Percentiles rank a stretch among this genome's conserved stretches.
phyloP scores from a whole-genome alignment of 2,888 invertebrate genomes.

The Trachelus iudaicus region DNA sequence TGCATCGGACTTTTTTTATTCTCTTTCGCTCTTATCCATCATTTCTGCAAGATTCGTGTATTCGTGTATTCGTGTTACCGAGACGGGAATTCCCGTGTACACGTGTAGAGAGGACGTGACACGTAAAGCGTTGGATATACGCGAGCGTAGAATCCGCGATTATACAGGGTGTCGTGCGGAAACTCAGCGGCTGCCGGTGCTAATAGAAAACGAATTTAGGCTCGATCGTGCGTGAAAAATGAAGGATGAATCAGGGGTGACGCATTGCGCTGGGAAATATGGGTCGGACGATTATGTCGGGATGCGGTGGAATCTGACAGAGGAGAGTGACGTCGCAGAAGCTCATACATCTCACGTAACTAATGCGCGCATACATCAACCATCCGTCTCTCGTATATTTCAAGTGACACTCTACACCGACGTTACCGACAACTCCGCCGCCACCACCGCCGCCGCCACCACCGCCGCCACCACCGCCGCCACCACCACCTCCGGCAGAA shows the following conservation, averaged over 20 bases:
- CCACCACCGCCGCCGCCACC: too few relatives aligned
- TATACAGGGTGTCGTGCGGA: too few relatives aligned
- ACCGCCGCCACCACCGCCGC: too few relatives aligned
- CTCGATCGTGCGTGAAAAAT: conserved; percentile 3
- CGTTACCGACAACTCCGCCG: neutral
- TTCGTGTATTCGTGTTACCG: too few relatives aligned
- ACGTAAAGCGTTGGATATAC: too few relatives aligned
- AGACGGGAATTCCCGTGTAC: too few relatives aligned
- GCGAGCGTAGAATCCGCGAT: too few relatives aligned
- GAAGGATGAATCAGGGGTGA: conserved; percentile 3
- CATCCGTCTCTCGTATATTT: conserved; percentile 3
- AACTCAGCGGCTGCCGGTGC: neutral
- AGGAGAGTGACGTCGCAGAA: conserved; percentile 43
- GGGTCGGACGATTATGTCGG: conserved; percentile 39
- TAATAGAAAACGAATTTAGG: conserved; percentile 6
- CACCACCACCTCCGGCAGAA: too few relatives aligned
- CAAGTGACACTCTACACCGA: neutral
- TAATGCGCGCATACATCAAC: conserved; percentile 51
- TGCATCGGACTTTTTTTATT: too few relatives aligned
- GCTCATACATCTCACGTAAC: conserved; percentile 50
- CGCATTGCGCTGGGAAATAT: conserved; percentile 9
- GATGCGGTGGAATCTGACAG: conserved; percentile 44
- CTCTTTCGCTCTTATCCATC: too few relatives aligned
- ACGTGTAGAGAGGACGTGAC: too few relatives aligned
- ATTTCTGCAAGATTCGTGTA: too few relatives aligned